phyloP scores from a whole-genome alignment of 1,140 invertebrate genomes.

The Radopholus similis region DNA sequence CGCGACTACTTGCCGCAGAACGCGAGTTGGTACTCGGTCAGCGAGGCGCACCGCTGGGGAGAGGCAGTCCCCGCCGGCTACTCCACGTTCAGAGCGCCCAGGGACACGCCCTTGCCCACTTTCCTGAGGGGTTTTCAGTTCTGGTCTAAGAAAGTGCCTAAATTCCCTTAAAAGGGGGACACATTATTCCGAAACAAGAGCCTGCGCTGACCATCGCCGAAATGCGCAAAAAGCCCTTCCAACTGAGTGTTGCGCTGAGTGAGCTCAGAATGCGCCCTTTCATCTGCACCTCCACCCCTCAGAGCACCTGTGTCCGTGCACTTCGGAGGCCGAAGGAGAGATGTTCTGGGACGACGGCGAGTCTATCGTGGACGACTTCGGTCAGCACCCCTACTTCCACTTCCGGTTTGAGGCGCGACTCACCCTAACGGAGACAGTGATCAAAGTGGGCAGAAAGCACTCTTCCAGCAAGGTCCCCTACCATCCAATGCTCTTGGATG shows the following conservation, averaged over 20 bases:
- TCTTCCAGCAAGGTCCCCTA: neutral
- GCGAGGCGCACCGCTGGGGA: constrained; percentile 39
- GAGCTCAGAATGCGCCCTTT: neutral
- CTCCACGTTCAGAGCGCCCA: constrained; percentile 36
- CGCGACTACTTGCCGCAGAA: constrained; percentile 40
- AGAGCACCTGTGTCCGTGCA: neutral
- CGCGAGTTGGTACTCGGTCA: constrained; percentile 51
- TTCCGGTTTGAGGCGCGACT: constrained; percentile 17
- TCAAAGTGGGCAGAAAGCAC: neutral
- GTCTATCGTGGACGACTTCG: constrained; percentile 11
- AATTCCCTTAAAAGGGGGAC: constrained; percentile 15
- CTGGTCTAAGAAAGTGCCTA: neutral
- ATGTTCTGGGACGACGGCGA: constrained; percentile 41
- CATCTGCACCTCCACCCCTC: neutral
- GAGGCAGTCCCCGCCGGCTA: constrained; percentile 26
- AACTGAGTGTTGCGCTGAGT: constrained; percentile 27
- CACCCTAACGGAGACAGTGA: neutral
- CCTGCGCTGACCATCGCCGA: constrained; percentile 27
- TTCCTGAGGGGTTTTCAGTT: constrained; percentile 35
- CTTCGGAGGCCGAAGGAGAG: constrained; percentile 19
- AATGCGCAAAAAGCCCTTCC: constrained; percentile 26
- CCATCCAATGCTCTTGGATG: neutral
- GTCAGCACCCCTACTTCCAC: constrained; percentile 19
- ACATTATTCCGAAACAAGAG: constrained; percentile 23
- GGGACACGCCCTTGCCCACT: constrained; percentile 41